phyloP scores from a whole-genome alignment of 2,888 invertebrate species.

The Ophraella communa region DNA sequence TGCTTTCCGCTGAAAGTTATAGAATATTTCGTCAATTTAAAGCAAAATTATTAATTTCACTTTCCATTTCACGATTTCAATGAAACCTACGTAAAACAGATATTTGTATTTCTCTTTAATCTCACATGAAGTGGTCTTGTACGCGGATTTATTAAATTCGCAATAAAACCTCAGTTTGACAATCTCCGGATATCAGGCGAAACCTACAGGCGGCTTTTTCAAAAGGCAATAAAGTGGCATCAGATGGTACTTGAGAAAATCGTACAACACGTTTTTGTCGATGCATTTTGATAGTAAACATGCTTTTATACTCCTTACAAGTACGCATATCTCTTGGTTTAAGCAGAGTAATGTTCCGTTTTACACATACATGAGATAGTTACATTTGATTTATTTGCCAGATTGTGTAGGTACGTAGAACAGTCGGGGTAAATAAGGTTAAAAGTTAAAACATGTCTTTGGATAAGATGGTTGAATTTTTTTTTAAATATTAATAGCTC shows the following conservation, averaged over 20 bases:
- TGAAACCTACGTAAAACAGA: neutral
- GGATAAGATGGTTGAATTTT: too few relatives aligned
- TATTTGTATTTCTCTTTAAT: neutral
- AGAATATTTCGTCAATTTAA: too few relatives aligned
- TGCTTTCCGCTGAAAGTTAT: too few relatives aligned
- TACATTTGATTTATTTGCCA: neutral
- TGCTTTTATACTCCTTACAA: conserved; percentile 13
- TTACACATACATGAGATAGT: neutral
- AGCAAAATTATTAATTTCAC: too few relatives aligned
- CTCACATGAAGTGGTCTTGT: neutral
- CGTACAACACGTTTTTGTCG: conserved; percentile 15
- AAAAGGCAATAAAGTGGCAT: conserved; percentile 28
- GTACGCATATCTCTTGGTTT: conserved; percentile 11
- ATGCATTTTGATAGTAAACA: conserved; percentile 16
- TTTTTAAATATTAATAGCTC: too few relatives aligned
- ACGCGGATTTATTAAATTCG: neutral
- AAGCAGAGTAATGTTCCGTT: neutral
- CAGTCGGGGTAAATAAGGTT: too few relatives aligned
- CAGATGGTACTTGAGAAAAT: conserved; percentile 26
- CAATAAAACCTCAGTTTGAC: neutral
- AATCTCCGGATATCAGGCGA: neutral
- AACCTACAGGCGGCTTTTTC: conserved; percentile 7
- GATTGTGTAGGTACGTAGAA: too few relatives aligned
- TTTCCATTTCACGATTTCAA: neutral
- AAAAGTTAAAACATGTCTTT: too few relatives aligned